Evolutionary conservation across 2,113 vertebrate species (phyloP).

Genomic region (Notechis scutatus): DNA sequence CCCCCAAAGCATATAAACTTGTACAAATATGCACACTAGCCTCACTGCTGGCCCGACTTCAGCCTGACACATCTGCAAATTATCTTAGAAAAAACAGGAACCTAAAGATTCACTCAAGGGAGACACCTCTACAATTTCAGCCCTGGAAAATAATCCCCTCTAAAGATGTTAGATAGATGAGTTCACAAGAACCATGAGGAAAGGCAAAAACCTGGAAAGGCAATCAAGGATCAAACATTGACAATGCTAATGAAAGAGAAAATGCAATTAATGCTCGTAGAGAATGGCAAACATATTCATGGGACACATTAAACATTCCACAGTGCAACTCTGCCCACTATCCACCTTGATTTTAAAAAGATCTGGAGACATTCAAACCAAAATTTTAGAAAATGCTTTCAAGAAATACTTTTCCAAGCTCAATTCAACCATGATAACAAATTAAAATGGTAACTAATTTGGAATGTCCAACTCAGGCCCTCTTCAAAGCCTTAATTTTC

Average conservation of each 20-base stretch:
- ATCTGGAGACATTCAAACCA: neutral
- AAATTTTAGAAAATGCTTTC: neutral
- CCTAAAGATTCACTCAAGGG: constrained; percentile 60
- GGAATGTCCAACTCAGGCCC: neutral
- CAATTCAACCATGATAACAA: neutral
- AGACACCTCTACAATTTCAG: constrained; percentile 45
- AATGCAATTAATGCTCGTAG: neutral
- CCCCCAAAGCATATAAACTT: constrained; percentile 53
- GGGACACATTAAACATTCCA: neutral
- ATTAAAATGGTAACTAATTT: neutral
- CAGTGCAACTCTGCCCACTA: neutral
- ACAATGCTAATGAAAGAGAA: constrained; percentile 19
- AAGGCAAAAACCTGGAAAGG: constrained; percentile 54
- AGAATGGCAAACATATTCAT: constrained; percentile 30
- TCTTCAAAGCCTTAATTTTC: neutral
- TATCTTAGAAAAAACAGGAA: constrained; percentile 53
- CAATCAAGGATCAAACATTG: constrained; percentile 27
- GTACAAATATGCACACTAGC: constrained; percentile 48
- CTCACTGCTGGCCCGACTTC: constrained; percentile 47
- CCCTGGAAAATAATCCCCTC: constrained; percentile 47
- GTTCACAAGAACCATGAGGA: constrained; percentile 32
- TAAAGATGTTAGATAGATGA: constrained; percentile 44
- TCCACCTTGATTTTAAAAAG: neutral
- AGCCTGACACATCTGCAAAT: constrained; percentile 65
- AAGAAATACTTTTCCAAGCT: neutral